A percentile compares a stretch with the other conserved stretches of the same genome.
Conservation (phyloP, 2,888 invertebrate species). For the Argyra leucocephala region DNA sequence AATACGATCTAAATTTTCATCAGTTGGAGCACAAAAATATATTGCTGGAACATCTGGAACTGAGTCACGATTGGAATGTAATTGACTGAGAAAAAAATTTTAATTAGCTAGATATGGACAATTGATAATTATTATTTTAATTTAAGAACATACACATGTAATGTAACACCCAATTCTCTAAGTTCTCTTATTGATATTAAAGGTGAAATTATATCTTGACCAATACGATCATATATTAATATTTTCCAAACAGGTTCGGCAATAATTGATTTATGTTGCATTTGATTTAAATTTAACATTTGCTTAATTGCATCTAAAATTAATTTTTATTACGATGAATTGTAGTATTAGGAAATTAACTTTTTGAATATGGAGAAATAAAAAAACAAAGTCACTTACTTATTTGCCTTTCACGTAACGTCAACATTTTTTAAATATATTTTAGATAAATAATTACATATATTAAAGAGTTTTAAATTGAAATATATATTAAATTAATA, state of each 20-base stretch:
- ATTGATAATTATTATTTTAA: not conserved
- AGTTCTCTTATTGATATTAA: conserved; percentile 91
- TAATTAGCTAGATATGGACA: not conserved
- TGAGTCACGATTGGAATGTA: conserved; percentile 80
- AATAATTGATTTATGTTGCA: conserved; percentile 62
- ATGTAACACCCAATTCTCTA: conserved; percentile 89
- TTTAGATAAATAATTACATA: no score
- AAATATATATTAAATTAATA: no score
- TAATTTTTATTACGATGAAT: not conserved
- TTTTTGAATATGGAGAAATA: not conserved
- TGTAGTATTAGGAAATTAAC: not conserved
- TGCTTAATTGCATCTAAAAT: conserved; percentile 79
- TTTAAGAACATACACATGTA: conserved; percentile 74
- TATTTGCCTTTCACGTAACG: conserved; percentile 61
- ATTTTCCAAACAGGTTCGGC: conserved; percentile 94
- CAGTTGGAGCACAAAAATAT: conserved; percentile 92
- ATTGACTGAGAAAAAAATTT: conserved; percentile 52
- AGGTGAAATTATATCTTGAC: conserved; percentile 97
- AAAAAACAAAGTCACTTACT: conserved; percentile 45
- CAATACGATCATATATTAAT: conserved; percentile 87
- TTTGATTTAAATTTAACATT: conserved; percentile 88
- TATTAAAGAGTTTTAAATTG: no score
- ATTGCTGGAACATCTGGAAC: conserved; percentile 98
- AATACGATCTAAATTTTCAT: conserved; percentile 90
- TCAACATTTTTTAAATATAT: conserved; percentile 47